Conservation (phyloP, 2,113 vertebrate genomes). For the Gallinago paraguaiae region DNA sequence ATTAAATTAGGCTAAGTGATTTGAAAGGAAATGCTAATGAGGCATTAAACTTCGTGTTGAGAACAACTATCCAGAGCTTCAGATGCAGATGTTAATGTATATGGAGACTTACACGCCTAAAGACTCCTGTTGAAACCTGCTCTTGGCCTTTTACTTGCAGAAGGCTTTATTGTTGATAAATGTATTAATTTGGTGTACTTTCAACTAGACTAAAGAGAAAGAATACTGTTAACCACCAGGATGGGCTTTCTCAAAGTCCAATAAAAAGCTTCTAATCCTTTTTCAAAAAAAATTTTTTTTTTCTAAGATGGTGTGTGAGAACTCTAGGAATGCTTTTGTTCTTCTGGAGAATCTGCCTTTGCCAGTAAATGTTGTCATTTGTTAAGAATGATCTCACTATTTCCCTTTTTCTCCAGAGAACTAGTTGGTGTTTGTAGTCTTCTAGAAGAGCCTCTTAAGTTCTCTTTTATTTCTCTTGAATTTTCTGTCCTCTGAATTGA, state of each 20-base stretch:
- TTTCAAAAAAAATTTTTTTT: background rate
- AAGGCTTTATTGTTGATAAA: background rate
- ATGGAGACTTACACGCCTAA: background rate
- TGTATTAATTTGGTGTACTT: background rate
- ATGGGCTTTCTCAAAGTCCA: background rate
- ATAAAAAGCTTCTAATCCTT: background rate
- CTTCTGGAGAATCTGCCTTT: background rate
- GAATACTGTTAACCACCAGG: background rate
- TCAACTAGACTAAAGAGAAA: background rate
- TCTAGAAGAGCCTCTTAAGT: background rate
- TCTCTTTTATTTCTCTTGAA: background rate
- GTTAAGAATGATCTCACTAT: background rate
- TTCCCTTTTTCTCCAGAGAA: background rate
- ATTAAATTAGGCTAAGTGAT: background rate
- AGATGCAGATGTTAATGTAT: background rate
- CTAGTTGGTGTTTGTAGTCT: background rate
- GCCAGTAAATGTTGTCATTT: background rate
- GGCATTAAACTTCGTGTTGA: background rate
- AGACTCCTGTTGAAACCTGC: background rate
- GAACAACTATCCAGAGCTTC: background rate
- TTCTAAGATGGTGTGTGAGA: background rate
- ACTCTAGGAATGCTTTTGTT: background rate
- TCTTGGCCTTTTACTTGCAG: background rate
- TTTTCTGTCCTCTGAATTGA: background rate
- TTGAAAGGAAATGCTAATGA: slow-evolving; percentile 12